Evolutionary conservation across 1,140 invertebrate genomes (phyloP).

Genomic region (Eubasilissa regina): DNA sequence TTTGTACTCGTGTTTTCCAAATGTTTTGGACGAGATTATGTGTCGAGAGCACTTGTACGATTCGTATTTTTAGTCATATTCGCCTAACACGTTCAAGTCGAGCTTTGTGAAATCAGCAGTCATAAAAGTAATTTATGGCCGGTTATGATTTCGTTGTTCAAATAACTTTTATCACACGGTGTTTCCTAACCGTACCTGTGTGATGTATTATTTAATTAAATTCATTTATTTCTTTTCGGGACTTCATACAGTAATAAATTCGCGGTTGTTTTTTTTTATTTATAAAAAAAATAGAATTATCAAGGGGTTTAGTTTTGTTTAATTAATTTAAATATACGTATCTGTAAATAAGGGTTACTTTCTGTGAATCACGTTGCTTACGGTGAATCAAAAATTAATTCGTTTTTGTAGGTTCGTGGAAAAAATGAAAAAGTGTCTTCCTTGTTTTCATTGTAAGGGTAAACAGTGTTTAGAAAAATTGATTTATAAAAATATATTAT

Average conservation of each 20-base stretch:
- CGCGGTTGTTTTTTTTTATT: too few relatives aligned
- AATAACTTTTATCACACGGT: slow-evolving; percentile 45
- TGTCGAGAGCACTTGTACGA: slow-evolving; percentile 30
- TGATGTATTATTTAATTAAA: slow-evolving; percentile 44
- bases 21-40: slow-evolving; percentile 1
- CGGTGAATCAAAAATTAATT: too few relatives aligned
- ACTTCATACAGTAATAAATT: slow-evolving; percentile 29
- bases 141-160: slow-evolving; percentile 41
- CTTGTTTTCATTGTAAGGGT: too few relatives aligned
- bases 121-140: slow-evolving; percentile 46
- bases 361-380: too few relatives aligned
- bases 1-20: background rate
- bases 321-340: too few relatives aligned
- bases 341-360: too few relatives aligned
- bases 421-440: too few relatives aligned
- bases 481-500: too few relatives aligned
- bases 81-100: slow-evolving; percentile 13
- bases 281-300: too few relatives aligned
- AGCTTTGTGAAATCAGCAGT: slow-evolving; percentile 37
- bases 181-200: slow-evolving; percentile 36
- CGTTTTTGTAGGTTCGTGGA: too few relatives aligned
- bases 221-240: slow-evolving; percentile 39
- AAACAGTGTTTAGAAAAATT: too few relatives aligned
- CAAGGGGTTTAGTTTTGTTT: too few relatives aligned
- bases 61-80: slow-evolving; percentile 15